A percentile compares a stretch with the other conserved stretches of the same genome.
Conservation (phyloP, 2,113 vertebrate genomes). For the Myrmophylax atrothorax region DNA sequence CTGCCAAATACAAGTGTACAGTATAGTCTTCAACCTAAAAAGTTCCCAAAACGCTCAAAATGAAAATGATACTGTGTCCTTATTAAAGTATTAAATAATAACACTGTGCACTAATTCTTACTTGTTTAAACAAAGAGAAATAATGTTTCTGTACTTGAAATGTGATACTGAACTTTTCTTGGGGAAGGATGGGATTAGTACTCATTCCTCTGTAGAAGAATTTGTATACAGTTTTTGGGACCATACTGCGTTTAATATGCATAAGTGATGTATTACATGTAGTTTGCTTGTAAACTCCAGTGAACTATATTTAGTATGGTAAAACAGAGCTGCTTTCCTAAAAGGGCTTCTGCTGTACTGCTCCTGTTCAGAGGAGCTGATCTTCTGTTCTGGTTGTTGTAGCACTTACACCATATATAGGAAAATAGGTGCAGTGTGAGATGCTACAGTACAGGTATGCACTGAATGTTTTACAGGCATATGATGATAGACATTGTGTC, state of each 20-base stretch:
- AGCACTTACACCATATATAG: background rate
- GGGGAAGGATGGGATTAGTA: background rate
- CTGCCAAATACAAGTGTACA: background rate
- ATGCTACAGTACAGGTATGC: background rate
- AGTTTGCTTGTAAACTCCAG: background rate
- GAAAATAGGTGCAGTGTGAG: background rate
- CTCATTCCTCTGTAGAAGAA: background rate
- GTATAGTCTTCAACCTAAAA: background rate
- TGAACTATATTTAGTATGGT: too few relatives aligned
- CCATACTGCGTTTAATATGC: background rate
- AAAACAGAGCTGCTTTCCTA: background rate
- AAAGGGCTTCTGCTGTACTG: background rate
- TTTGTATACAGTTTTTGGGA: background rate
- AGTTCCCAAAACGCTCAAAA: background rate
- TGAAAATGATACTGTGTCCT: background rate
- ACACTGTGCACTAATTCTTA: background rate
- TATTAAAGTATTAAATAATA: background rate
- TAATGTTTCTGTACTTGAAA: accelerated
- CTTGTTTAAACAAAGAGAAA: background rate
- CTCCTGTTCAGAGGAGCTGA: background rate
- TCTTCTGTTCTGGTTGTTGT: background rate
- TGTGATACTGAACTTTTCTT: background rate
- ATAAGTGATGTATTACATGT: background rate
- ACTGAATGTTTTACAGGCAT: background rate
- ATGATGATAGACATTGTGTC: background rate